These are phyloP conservation scores for Laterallus jamaicensis DNA, from an alignment of 2,113 vertebrate species.

Conservation along the genomic window DNA sequence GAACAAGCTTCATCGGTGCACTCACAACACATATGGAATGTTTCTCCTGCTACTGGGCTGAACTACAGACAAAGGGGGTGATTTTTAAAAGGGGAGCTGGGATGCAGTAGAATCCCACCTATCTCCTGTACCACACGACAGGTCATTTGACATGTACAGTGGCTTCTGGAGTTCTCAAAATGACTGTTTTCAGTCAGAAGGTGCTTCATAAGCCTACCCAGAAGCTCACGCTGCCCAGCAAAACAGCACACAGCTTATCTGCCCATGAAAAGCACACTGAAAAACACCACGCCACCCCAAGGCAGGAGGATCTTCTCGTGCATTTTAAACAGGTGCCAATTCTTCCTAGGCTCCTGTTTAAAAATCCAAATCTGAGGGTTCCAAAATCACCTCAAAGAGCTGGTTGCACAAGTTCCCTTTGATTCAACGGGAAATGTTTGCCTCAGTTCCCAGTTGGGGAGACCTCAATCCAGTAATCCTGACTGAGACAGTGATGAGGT, in stretches of 20 bases:
- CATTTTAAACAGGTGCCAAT: not conserved
- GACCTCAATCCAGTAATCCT: fast-evolving
- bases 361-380: not conserved
- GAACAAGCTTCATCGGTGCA: not conserved
- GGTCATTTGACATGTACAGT: fast-evolving
- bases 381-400: not conserved
- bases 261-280: not conserved
- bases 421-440: not conserved
- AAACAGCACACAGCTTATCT: not conserved
- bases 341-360: not conserved
- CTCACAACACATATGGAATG: not conserved
- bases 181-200: not conserved
- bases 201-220: not conserved
- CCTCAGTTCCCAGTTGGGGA: not conserved
- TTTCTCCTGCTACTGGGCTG: not conserved
- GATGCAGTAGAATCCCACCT: not conserved
- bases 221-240: not conserved
- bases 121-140: not conserved
- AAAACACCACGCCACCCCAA: not conserved
- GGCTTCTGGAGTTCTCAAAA: not conserved
- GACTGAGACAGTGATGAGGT: not conserved
- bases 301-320: not conserved
- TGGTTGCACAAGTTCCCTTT: not conserved
- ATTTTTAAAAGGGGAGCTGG: not conserved
- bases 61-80: not conserved